Percentiles rank a stretch among this genome's conserved stretches.
Evolutionary conservation across 1,140 invertebrate genomes (phyloP).

Genomic region (Babylonia areolata): DNA sequence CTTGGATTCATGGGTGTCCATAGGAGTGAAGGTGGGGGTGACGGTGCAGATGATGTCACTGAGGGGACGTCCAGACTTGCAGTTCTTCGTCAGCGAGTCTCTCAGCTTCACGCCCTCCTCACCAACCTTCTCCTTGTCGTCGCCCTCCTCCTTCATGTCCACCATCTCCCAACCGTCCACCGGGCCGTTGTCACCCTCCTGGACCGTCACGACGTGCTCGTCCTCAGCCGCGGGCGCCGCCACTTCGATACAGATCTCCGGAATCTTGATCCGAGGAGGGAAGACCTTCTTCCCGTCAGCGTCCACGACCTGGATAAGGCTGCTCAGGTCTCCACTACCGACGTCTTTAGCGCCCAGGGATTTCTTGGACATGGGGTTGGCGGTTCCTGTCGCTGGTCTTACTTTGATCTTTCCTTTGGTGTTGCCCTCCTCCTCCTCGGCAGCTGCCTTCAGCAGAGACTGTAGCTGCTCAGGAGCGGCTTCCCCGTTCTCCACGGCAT

Average conservation of each 20-base stretch:
- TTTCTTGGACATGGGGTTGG: not conserved
- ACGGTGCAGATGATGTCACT: not conserved
- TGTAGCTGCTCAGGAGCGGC: not conserved
- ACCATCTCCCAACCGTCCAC: not conserved
- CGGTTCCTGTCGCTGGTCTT: constrained; percentile 42
- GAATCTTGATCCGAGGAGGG: not conserved
- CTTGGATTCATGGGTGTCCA: not conserved
- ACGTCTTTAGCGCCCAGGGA: constrained; percentile 22
- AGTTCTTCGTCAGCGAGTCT: not conserved
- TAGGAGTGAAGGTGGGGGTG: not conserved
- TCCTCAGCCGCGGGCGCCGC: constrained; percentile 33
- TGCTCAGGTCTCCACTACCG: too few species aligned
- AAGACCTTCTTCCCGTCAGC: not conserved
- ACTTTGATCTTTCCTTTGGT: constrained; percentile 47
- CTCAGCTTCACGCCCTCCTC: not conserved
- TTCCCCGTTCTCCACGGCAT: not conserved
- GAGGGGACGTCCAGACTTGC: not conserved
- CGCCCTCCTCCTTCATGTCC: not conserved
- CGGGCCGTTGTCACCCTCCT: not conserved
- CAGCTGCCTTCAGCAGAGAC: not conserved
- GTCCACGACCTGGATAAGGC: too few species aligned
- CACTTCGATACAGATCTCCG: constrained; percentile 35
- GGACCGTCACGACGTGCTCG: not conserved
- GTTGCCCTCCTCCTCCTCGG: not conserved
- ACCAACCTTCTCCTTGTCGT: not conserved